Percentiles rank a stretch among this genome's conserved stretches.
Conservation (phyloP, 2,113 vertebrate species). For the Rattus rattus region DNA sequence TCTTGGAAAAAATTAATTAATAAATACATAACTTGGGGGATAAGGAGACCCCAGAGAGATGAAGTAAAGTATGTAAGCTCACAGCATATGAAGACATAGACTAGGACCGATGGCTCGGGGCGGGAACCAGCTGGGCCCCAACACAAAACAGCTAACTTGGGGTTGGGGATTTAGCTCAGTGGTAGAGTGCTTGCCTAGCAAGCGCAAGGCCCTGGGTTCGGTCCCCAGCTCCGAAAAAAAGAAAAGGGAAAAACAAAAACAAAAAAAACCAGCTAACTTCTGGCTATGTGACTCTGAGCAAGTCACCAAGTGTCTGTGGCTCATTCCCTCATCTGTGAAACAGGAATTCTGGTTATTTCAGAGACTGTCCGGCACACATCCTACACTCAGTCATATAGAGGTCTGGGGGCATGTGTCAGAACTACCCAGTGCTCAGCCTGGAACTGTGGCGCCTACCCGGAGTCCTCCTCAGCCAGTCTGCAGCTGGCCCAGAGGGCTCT, state of each 20-base stretch:
- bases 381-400: neutral
- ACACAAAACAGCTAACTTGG: neutral
- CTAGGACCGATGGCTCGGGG: neutral
- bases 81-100: neutral
- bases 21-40: too few species aligned
- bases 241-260: too few species aligned
- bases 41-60: neutral
- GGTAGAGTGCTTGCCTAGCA: too few species aligned
- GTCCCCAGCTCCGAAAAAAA: too few species aligned
- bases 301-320: neutral
- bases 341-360: neutral
- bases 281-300: neutral
- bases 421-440: too few species aligned
- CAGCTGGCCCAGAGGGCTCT: neutral
- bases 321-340: neutral
- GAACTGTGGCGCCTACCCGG: neutral
- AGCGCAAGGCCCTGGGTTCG: too few species aligned
- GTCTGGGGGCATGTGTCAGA: fast-evolving
- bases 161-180: too few species aligned
- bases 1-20: neutral
- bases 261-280: neutral
- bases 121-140: neutral
- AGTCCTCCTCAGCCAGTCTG: neutral
- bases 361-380: neutral
- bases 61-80: neutral